A percentile compares a stretch with the other conserved stretches of the same genome.
These are phyloP conservation scores for Darevskia nairensis DNA, from an alignment of 2,797 vertebrate species.

Conservation along the genomic window DNA sequence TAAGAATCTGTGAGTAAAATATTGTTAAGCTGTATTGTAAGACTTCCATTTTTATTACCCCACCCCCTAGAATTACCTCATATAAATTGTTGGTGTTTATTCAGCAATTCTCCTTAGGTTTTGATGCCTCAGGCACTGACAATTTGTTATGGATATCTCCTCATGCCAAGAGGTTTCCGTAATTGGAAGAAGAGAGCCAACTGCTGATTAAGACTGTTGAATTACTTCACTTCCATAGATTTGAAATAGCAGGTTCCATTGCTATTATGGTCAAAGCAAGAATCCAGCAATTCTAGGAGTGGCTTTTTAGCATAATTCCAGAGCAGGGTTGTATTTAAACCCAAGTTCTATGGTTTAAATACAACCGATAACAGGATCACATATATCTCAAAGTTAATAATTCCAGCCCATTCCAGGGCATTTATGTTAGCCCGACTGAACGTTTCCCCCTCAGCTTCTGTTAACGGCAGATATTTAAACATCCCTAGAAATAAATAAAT, in stretches of 20 bases:
- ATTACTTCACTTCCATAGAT: background rate
- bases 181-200: background rate
- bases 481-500: no score
- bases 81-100: background rate
- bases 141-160: background rate
- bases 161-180: background rate
- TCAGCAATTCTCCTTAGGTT: background rate
- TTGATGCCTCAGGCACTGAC: background rate
- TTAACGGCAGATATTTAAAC: no score
- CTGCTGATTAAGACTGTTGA: background rate
- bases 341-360: no score
- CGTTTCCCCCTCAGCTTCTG: no score
- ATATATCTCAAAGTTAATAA: no score
- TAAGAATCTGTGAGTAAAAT: background rate
- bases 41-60: background rate
- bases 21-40: background rate
- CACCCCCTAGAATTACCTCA: background rate
- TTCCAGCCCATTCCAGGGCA: no score
- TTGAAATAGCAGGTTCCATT: background rate
- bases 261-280: background rate
- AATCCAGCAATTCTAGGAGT: slow-evolving; percentile 2
- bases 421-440: no score
- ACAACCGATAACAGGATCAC: no score
- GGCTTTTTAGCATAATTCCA: background rate
- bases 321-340: no score